phyloP scores from a whole-genome alignment of 53 echinoderm and acorn worm genomes.

The Pentamera pediparva region DNA sequence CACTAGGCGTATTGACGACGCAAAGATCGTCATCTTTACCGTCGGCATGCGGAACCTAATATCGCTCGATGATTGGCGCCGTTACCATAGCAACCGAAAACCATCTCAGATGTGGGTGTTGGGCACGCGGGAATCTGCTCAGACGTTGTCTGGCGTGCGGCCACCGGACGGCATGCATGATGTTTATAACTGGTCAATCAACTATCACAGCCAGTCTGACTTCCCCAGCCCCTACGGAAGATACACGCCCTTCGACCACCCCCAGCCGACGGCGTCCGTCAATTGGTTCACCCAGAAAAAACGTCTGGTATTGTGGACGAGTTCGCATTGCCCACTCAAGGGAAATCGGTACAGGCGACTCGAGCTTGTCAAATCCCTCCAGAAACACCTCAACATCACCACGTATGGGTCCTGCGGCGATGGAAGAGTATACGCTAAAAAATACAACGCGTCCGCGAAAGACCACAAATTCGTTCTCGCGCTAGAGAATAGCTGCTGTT shows the following conservation, averaged over 20 bases:
- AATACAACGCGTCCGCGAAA: neutral
- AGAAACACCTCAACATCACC: neutral
- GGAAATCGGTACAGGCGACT: neutral
- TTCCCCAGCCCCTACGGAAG: slow-evolving; percentile 9
- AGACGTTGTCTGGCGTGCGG: neutral
- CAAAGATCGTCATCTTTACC: slow-evolving; percentile 4
- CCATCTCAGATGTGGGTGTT: slow-evolving; percentile 3
- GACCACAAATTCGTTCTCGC: neutral
- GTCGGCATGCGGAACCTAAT: neutral
- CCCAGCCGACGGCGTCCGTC: neutral
- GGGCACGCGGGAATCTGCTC: neutral
- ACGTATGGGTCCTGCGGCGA: slow-evolving; percentile 11
- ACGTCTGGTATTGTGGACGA: neutral
- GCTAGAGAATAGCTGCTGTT: slow-evolving; percentile 16
- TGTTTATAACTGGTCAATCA: slow-evolving; percentile 1
- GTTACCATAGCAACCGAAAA: neutral
- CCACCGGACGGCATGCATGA: neutral
- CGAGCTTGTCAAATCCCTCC: neutral
- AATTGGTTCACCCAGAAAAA: slow-evolving; percentile 17
- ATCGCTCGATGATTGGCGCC: neutral
- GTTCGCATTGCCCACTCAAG: slow-evolving; percentile 6
- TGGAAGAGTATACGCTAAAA: neutral
- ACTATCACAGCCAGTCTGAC: slow-evolving; percentile 12
- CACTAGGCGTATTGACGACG: neutral
- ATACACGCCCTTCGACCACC: neutral